phyloP scores from a whole-genome alignment of 2,113 vertebrate genomes.

The Trematocara unimaculatum region DNA sequence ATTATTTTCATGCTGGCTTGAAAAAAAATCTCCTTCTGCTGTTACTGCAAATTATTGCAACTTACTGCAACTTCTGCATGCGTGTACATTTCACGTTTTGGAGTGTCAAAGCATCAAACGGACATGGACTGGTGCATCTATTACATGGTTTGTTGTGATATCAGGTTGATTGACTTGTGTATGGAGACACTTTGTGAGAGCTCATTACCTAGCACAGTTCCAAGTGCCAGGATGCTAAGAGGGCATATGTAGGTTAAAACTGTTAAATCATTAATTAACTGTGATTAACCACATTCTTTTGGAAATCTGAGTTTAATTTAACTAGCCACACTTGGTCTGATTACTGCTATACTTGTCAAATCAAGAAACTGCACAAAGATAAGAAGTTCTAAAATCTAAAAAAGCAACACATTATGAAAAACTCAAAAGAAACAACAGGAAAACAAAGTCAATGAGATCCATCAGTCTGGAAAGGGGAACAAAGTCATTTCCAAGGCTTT shows the following conservation, averaged over 20 bases:
- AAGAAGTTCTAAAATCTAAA: background rate
- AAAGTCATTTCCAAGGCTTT: background rate
- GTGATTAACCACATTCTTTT: background rate
- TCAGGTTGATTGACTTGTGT: background rate
- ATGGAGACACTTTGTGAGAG: background rate
- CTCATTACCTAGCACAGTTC: background rate
- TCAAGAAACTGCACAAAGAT: background rate
- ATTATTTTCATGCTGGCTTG: background rate
- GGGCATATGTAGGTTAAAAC: background rate
- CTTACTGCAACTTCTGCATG: background rate
- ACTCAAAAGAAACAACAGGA: background rate
- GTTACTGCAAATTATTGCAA: background rate
- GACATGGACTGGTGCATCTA: background rate
- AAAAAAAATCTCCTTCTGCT: background rate
- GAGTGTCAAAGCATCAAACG: background rate
- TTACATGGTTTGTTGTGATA: background rate
- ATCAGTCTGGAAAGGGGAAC: background rate
- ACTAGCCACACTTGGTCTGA: background rate
- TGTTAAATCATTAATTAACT: background rate
- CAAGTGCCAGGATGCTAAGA: background rate
- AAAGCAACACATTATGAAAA: background rate
- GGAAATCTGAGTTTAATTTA: background rate
- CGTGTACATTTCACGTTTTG: background rate
- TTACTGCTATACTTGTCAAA: background rate
- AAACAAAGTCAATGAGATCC: background rate